phyloP scores from a whole-genome alignment of 2,888 invertebrate genomes.

The Metallyticus violacea region DNA sequence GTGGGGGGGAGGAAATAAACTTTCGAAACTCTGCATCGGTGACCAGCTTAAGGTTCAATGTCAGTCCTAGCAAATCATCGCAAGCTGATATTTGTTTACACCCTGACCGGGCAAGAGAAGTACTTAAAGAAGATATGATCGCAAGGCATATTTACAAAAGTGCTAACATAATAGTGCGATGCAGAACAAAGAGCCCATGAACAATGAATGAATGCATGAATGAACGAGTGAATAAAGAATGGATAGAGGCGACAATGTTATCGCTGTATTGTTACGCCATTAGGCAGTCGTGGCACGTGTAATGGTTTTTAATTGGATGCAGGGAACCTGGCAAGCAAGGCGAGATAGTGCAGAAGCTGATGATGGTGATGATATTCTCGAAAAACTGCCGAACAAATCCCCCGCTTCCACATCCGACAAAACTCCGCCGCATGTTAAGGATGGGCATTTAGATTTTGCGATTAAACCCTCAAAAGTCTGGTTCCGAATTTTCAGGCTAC shows the following conservation, averaged over 20 bases:
- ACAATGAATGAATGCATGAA: neutral
- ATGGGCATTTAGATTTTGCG: neutral
- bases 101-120: no score
- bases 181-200: neutral
- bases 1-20: no score
- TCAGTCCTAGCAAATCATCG: no score
- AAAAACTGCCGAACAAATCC: neutral
- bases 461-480: no score
- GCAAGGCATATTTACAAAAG: no score
- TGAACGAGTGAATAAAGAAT: no score
- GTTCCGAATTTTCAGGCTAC: no score
- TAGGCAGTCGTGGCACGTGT: neutral
- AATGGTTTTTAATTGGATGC: neutral
- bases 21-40: no score
- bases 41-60: no score
- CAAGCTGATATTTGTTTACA: no score
- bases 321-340: neutral
- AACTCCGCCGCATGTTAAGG: neutral
- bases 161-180: no score
- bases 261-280: neutral
- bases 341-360: neutral
- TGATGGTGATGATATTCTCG: neutral
- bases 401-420: neutral
- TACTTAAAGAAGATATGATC: no score
- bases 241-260: neutral